Percentiles rank a stretch among this genome's conserved stretches.
Conservation (phyloP, 2,888 invertebrate species). For the Chalcosyrphus nemorum region DNA sequence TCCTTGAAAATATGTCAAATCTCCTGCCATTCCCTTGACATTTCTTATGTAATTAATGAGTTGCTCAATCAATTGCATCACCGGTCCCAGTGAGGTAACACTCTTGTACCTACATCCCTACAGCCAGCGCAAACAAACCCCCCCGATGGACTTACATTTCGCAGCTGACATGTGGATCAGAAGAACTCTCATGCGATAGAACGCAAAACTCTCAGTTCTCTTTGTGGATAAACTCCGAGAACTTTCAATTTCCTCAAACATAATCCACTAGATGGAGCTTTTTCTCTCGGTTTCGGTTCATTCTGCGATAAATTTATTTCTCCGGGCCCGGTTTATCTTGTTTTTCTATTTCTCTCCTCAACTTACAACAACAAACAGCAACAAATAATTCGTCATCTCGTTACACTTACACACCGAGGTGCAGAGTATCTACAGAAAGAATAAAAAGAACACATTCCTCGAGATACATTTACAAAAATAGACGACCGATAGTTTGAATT, state of each 20-base stretch:
- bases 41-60: conserved; percentile 20
- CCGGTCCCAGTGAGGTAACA: conserved; percentile 20
- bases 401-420: background rate
- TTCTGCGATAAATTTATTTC: conserved; percentile 14
- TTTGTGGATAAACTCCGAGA: background rate
- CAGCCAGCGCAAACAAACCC: background rate
- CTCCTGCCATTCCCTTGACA: conserved; percentile 20
- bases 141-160: background rate
- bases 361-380: conserved; percentile 10
- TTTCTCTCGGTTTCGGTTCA: conserved; percentile 31
- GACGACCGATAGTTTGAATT: background rate
- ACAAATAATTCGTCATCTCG: conserved; percentile 38
- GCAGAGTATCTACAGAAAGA: conserved; percentile 8
- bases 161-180: background rate
- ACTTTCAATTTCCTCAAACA: background rate
- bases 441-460: conserved; percentile 1
- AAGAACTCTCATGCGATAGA: conserved; percentile 18
- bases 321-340: background rate
- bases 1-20: background rate
- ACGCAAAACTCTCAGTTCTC: background rate
- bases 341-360: background rate
- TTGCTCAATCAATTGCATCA: conserved; percentile 50
- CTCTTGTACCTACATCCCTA: background rate
- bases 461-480: conserved; percentile 4
- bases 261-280: conserved; percentile 27